Conservation (phyloP, 1,140 invertebrate genomes). For the Zophobas atratus region DNA sequence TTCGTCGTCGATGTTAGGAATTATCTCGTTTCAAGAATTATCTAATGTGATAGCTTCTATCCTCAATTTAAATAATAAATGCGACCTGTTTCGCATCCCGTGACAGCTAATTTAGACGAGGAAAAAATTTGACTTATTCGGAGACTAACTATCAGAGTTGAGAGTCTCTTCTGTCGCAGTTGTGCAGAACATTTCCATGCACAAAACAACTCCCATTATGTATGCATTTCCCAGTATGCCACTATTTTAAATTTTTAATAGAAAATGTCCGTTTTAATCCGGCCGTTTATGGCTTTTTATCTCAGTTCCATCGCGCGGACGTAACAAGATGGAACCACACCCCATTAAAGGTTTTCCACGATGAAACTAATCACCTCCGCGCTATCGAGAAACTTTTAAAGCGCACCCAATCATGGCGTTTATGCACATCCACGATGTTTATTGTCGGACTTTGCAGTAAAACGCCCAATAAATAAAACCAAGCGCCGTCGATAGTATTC, state of each 20-base stretch:
- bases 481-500: constrained; percentile 18
- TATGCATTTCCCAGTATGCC: constrained; percentile 33
- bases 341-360: constrained; percentile 7
- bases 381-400: neutral
- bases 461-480: constrained; percentile 34
- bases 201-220: constrained; percentile 22
- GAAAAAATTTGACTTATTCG: neutral
- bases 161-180: neutral
- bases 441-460: constrained; percentile 33
- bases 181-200: neutral
- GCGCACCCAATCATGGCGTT: constrained; percentile 18
- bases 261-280: constrained; percentile 42
- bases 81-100: neutral
- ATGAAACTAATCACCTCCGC: neutral
- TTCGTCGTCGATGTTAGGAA: neutral
- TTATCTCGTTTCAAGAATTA: neutral
- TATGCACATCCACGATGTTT: constrained; percentile 29
- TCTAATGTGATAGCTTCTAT: neutral
- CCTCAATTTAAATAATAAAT: constrained; percentile 9
- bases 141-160: neutral
- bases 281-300: constrained; percentile 36
- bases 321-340: constrained; percentile 19
- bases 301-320: constrained; percentile 15
- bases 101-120: constrained; percentile 1
- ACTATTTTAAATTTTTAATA: constrained; percentile 43